Evolutionary conservation across 2,113 vertebrate species (phyloP).

Genomic region (Malurus alboscapulatus): DNA sequence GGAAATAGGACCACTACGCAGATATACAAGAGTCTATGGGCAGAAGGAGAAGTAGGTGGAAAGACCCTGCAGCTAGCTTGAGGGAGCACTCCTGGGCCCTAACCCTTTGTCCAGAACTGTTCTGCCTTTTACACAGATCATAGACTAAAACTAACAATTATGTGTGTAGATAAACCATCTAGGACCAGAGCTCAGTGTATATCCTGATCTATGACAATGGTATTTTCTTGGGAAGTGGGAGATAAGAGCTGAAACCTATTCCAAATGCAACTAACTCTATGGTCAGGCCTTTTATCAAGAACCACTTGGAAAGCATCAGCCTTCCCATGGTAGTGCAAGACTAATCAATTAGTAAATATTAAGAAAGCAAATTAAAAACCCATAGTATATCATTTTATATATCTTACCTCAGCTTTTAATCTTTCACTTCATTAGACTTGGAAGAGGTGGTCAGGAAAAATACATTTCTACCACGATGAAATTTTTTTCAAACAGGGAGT

Average conservation of each 20-base stretch:
- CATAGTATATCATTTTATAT: not conserved
- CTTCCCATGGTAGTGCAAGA: not conserved
- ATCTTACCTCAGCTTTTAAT: not conserved
- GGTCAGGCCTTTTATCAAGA: not conserved
- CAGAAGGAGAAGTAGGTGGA: not conserved
- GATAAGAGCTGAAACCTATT: not conserved
- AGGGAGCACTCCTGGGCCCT: not conserved
- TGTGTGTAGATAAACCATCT: not conserved
- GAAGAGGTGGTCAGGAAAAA: not conserved
- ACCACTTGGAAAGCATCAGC: not conserved
- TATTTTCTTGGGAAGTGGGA: not conserved
- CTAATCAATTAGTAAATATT: not conserved
- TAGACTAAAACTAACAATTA: not conserved
- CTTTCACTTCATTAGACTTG: not conserved
- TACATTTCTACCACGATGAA: not conserved
- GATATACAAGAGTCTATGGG: fast-evolving
- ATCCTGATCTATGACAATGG: not conserved
- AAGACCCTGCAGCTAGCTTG: not conserved
- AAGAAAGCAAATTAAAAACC: not conserved
- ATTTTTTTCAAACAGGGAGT: not conserved
- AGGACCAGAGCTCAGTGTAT: not conserved
- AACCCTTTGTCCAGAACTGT: not conserved
- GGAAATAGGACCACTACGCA: fast-evolving
- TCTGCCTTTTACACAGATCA: not conserved
- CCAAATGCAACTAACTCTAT: not conserved